These are phyloP conservation scores for Octodon degus DNA, from an alignment of 2,113 vertebrate genomes.

Conservation along the genomic window DNA sequence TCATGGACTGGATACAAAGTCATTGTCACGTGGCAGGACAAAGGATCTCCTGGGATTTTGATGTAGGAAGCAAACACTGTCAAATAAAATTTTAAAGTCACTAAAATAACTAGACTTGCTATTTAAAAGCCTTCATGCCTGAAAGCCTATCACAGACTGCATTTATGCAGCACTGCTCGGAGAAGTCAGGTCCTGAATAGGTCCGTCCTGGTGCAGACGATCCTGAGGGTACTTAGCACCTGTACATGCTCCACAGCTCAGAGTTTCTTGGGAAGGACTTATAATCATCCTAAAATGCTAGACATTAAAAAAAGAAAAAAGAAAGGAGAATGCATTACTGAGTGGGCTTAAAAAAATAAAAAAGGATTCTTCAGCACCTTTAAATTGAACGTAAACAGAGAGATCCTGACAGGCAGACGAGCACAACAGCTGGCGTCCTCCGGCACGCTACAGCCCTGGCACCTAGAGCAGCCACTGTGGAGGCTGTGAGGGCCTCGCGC, in stretches of 20 bases:
- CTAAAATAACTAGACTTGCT: not conserved
- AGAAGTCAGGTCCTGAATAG: not conserved
- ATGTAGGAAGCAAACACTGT: not conserved
- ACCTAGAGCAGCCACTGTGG: not conserved
- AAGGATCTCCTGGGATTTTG: not conserved
- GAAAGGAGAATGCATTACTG: not conserved
- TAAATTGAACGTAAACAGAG: not conserved
- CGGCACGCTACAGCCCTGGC: not conserved
- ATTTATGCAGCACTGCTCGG: too few relatives aligned
- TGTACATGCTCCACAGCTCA: not conserved
- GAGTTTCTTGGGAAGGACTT: not conserved
- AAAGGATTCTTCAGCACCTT: not conserved
- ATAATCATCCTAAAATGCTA: not conserved
- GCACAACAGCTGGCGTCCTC: not conserved
- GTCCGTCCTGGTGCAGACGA: not conserved
- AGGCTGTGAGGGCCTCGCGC: too few relatives aligned
- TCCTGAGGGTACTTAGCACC: not conserved
- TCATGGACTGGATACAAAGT: not conserved
- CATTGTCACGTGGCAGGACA: not conserved
- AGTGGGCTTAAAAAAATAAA: not conserved
- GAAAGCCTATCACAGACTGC: not conserved
- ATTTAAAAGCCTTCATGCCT: not conserved
- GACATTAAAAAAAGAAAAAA: not conserved
- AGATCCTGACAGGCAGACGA: not conserved
- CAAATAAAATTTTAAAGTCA: not conserved